Evolutionary conservation across 2,113 vertebrate species (phyloP).

Genomic region (Tor tambroides): DNA sequence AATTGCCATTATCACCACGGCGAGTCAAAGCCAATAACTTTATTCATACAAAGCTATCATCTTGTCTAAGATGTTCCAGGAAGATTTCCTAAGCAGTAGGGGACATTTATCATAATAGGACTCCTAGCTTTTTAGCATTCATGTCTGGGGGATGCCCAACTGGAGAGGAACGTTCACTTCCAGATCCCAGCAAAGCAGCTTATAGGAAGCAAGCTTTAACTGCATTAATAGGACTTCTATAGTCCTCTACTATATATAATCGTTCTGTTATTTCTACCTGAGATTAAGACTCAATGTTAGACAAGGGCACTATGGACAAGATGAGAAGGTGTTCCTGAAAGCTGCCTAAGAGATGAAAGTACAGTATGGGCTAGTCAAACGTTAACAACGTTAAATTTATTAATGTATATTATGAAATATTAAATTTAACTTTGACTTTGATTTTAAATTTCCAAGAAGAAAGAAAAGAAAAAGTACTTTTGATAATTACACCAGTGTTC

Average conservation of each 20-base stretch:
- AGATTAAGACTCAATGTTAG: neutral
- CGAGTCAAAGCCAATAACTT: slow-evolving; percentile 55
- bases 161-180: slow-evolving; percentile 24
- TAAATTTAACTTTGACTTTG: neutral
- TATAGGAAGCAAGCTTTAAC: slow-evolving; percentile 23
- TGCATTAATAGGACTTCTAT: slow-evolving; percentile 17
- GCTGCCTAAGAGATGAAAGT: neutral
- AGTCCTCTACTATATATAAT: slow-evolving; percentile 31
- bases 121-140: slow-evolving; percentile 62
- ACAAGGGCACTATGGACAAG: slow-evolving; percentile 26
- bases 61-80: slow-evolving; percentile 57
- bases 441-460: neutral
- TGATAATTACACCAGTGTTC: neutral
- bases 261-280: slow-evolving; percentile 20
- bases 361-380: neutral
- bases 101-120: slow-evolving; percentile 54
- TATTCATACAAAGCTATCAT: slow-evolving; percentile 60
- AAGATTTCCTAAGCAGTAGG: slow-evolving; percentile 60
- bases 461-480: neutral
- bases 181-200: slow-evolving; percentile 30
- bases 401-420: neutral
- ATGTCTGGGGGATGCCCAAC: slow-evolving; percentile 50
- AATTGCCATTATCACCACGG: slow-evolving; percentile 63
- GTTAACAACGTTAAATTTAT: neutral
- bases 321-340: slow-evolving; percentile 8